Conservation (phyloP, 2,113 vertebrate genomes). For the Lichenostomus cassidix region DNA sequence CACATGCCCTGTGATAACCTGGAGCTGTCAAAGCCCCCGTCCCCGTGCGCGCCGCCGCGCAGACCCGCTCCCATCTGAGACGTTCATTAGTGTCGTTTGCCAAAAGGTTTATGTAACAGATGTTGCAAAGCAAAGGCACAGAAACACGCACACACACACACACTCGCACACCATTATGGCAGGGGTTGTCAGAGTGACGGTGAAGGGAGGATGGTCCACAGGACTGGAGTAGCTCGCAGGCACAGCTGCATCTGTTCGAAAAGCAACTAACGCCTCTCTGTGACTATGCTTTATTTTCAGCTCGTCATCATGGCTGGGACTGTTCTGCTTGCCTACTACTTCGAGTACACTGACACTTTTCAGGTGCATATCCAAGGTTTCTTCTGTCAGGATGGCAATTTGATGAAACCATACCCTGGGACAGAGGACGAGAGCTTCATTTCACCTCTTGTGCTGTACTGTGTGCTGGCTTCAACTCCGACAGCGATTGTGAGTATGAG, state of each 20-base stretch:
- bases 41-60: neutral
- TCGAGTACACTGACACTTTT: conserved; percentile 96
- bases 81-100: conserved; percentile 49
- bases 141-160: neutral
- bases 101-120: conserved; percentile 75
- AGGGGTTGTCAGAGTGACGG: conserved; percentile 14
- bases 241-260: conserved; percentile 17
- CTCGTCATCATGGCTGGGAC: conserved; percentile 98
- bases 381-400: conserved; percentile 96
- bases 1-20: neutral
- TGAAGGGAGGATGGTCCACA: conserved; percentile 49
- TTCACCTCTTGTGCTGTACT: conserved; percentile 93
- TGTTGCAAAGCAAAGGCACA: conserved; percentile 32
- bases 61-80: conserved; percentile 19
- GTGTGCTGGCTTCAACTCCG: conserved; percentile 90
- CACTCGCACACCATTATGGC: neutral
- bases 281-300: conserved; percentile 90
- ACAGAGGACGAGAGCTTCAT: conserved; percentile 92
- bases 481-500: conserved; percentile 89
- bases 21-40: neutral
- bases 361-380: conserved; percentile 96
- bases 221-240: conserved; percentile 40
- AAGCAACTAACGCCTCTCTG: conserved; percentile 68
- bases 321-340: conserved; percentile 95
- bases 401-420: conserved; percentile 97